Base-by-base conservation (phyloP, 2,113 vertebrate species). In the Ondatra zibethicus region DNA sequence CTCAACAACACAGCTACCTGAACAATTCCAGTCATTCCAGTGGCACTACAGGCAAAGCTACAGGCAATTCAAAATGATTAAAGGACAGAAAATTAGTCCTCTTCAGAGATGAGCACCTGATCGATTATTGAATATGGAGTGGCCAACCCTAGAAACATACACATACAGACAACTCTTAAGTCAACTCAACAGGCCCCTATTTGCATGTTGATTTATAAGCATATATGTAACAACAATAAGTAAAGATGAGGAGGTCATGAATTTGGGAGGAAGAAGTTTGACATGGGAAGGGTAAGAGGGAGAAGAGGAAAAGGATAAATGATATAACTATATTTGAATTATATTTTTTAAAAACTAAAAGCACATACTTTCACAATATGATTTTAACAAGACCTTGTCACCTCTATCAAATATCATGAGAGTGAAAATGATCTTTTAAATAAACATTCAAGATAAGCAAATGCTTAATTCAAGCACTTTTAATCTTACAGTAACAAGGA, bases 381-480 rank as follows among this genome's bases (percentile, higher is more conserved):
- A 50, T 89, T 94, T 82, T 97, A 72, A 82, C 47, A 73, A 84
- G 1, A 73, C 14, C 36, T 8, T 92, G 16, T 4, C 19, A 80
- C 31, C 13, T 96, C 23, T 42, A 33, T 1, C 52, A 47, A 86
- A 82, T 84, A 92, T n/a, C 23, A 21, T 86, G 39, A 58, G 21
- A 82, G 5, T 66, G 5, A 90, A 91, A 89, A 39, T 95, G n/a
- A 91, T 39, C 14, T 86, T 88, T 96, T 65, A 92, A 65, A 36
- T 61, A 94, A 96, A 88, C 7, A 55, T 72, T 88, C 25, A n/a
- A n/a, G 10, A 50, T 23, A 63, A 12, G 5, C 7, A 27, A 39
- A 89, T 23, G 66, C 89, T 3, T 23, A 91, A 55, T 88, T 94
- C 88, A 92, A 78, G 70, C 77, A 82, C 47, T 94, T 52, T 95